A percentile compares a stretch with the other conserved stretches of the same genome.
Evolutionary conservation across 1,140 invertebrate species (phyloP).

Genomic region (Cryptotermes secundus): DNA sequence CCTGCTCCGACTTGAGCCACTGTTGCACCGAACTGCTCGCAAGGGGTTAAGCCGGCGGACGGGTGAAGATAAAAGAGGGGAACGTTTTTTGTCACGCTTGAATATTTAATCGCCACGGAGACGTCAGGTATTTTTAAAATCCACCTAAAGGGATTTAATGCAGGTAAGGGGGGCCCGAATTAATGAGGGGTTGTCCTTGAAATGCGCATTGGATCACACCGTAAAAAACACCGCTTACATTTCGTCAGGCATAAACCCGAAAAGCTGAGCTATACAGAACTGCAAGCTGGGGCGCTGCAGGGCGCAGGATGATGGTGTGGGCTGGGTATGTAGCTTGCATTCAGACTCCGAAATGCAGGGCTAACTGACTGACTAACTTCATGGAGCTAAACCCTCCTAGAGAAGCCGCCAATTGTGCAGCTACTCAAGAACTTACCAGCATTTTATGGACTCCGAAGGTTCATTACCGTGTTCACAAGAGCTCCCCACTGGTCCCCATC

Average conservation of each 20-base stretch:
- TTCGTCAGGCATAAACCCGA: background rate
- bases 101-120: background rate
- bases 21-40: background rate
- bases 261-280: too few species aligned
- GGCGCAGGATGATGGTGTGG: too few species aligned
- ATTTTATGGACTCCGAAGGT: too few species aligned
- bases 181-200: constrained; percentile 8
- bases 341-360: too few species aligned
- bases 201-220: background rate
- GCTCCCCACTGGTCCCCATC: too few species aligned
- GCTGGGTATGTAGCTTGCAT: too few species aligned
- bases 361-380: too few species aligned
- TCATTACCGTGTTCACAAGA: too few species aligned
- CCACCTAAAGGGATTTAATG: constrained; percentile 19
- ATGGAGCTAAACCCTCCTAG: too few species aligned
- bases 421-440: too few species aligned
- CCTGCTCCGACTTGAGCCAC: background rate
- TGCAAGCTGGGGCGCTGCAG: too few species aligned
- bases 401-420: too few species aligned
- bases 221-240: background rate
- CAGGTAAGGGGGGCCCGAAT: background rate
- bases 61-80: background rate
- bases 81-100: constrained; percentile 2
- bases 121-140: constrained; percentile 14
- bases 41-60: background rate